Conservation (phyloP, 2,888 invertebrate genomes). For the Neocrepidodera transversa region DNA sequence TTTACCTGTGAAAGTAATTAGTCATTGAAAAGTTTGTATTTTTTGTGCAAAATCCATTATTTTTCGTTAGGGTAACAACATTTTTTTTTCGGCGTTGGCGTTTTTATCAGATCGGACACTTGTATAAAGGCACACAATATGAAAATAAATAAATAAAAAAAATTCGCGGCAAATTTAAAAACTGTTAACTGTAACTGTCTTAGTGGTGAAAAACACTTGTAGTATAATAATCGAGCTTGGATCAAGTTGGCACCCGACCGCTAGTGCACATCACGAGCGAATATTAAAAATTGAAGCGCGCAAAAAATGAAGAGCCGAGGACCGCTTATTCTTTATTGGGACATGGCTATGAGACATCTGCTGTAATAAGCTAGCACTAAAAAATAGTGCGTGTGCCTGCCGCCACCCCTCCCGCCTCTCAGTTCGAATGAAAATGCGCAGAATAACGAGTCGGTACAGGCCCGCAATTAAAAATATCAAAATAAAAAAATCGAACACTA, state of each 20-base stretch:
- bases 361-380: constrained; percentile 71
- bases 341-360: constrained; percentile 69
- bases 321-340: constrained; percentile 62
- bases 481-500: constrained; percentile 59
- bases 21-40: constrained; percentile 43
- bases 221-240: constrained; percentile 12
- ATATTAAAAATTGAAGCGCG: constrained; percentile 62
- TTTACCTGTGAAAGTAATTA: constrained; percentile 44
- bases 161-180: constrained; percentile 50
- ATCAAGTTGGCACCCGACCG: constrained; percentile 24
- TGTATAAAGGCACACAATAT: constrained; percentile 47
- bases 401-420: constrained; percentile 50
- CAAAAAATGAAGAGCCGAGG: constrained; percentile 58
- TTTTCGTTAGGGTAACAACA: constrained; percentile 42
- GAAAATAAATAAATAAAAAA: background rate
- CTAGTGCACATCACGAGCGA: constrained; percentile 56
- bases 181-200: constrained; percentile 29
- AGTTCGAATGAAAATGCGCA: constrained; percentile 66
- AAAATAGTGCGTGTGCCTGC: constrained; percentile 70
- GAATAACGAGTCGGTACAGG: constrained; percentile 64
- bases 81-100: constrained; percentile 33
- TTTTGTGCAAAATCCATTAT: constrained; percentile 46
- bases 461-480: constrained; percentile 67
- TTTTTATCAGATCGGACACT: constrained; percentile 37
- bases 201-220: background rate